phyloP scores from a whole-genome alignment of 2,888 invertebrate genomes.

The Aleiodes testaceus region DNA sequence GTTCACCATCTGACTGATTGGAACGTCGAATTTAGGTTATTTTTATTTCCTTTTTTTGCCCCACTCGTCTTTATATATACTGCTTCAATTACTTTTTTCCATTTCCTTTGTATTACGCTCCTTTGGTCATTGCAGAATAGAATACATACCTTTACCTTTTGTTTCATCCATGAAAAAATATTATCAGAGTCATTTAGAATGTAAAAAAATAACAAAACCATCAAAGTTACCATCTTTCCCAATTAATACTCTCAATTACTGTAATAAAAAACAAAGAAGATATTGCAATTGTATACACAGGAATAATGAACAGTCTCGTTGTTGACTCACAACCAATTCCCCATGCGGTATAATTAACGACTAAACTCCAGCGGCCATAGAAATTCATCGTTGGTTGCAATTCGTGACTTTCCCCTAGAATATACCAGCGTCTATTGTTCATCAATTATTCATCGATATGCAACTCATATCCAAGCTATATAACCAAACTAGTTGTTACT shows the following conservation, averaged over 20 bases:
- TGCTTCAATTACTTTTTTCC: neutral
- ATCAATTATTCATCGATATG: constrained; percentile 45
- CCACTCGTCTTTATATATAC: neutral
- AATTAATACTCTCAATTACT: neutral
- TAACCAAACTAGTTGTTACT: constrained; percentile 18
- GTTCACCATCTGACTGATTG: constrained; percentile 45
- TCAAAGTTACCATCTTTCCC: no score
- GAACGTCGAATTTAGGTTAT: constrained; percentile 4
- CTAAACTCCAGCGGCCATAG: constrained; percentile 19
- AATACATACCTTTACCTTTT: no score
- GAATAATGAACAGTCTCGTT: constrained; percentile 20
- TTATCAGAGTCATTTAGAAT: no score
- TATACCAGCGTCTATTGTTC: constrained; percentile 37
- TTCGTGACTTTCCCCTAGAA: constrained; percentile 23
- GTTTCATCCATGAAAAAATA: no score
- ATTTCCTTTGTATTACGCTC: neutral
- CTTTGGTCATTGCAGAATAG: constrained; percentile 35
- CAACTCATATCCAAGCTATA: constrained; percentile 14
- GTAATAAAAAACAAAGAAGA: neutral
- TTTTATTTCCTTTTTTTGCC: neutral
- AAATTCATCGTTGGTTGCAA: constrained; percentile 14
- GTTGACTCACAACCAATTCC: constrained; percentile 24
- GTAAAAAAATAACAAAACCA: no score
- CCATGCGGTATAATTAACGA: constrained; percentile 26
- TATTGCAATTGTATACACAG: neutral